Percentiles rank a stretch among this genome's conserved stretches.
Conservation (phyloP, 1,140 invertebrate genomes). For the Stegodyphus dumicola region DNA sequence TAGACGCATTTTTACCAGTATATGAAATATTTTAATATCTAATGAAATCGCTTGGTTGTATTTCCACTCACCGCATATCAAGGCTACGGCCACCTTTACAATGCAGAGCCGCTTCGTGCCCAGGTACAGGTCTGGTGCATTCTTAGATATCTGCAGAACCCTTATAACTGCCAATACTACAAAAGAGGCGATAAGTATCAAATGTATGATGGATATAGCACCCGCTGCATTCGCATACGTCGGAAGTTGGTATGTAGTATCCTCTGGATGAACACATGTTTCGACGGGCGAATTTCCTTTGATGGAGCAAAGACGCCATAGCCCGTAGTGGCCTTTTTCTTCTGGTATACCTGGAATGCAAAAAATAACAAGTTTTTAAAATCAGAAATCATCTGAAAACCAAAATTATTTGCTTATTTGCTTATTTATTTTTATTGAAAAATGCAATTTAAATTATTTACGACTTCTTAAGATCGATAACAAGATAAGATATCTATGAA, state of each 20-base stretch:
- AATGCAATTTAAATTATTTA: too few relatives aligned
- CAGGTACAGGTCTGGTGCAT: slow-evolving; percentile 30
- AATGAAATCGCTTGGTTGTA: neutral
- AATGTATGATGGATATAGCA: slow-evolving; percentile 25
- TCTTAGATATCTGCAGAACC: slow-evolving; percentile 7
- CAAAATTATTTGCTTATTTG: too few relatives aligned
- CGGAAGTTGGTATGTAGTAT: slow-evolving; percentile 1
- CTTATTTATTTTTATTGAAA: too few relatives aligned
- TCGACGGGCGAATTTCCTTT: neutral
- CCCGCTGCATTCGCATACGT: slow-evolving; percentile 13
- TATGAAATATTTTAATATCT: too few relatives aligned
- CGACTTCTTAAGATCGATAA: too few relatives aligned
- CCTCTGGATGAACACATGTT: slow-evolving; percentile 18
- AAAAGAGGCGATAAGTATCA: slow-evolving; percentile 28
- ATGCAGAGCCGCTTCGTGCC: slow-evolving; percentile 35
- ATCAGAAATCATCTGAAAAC: too few relatives aligned
- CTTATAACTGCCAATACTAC: slow-evolving; percentile 13
- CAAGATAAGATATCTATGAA: too few relatives aligned
- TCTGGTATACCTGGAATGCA: slow-evolving; percentile 19
- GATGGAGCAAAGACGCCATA: slow-evolving; percentile 42
- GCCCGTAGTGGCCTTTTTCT: slow-evolving; percentile 44
- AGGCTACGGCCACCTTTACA: slow-evolving; percentile 38
- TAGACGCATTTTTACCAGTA: too few relatives aligned
- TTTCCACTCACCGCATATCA: slow-evolving; percentile 31
- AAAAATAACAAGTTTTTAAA: neutral